Base-by-base conservation (phyloP, 2,113 vertebrate species). In the Dasypus novemcinctus region DNA sequence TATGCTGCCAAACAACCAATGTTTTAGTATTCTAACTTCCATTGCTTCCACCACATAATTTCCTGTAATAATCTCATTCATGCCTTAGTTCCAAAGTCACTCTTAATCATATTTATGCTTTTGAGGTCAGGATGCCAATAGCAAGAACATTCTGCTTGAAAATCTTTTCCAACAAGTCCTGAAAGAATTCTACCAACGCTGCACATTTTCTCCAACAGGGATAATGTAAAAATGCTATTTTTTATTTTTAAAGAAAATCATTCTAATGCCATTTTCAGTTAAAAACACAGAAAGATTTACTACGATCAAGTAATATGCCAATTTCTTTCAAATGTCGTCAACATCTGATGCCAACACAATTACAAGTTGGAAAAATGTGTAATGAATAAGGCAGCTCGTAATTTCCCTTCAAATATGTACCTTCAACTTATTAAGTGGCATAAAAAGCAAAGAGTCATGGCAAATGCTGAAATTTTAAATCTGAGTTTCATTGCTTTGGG, bases 381-480 rank as follows among this genome's bases (percentile, higher is more conserved):
- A 93, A 97, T 91, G 96, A 95, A 83, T 64, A 86, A 93, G 91
- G 97, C 94, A 89, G 96, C 87, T 95, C 94, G 95, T 93, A 96
- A 96, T 94, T 97, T 96, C 91, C 96, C 94, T 23, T 27, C 38
- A 86, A 95, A 94, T 89, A 79, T 89, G 63, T 83, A 95, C 0
- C 83, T 71, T 97, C 90, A 87, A 93, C 93, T 94, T 97, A 97
- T 94, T 94, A 95, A 94, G 89, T 92, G 90, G 95, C 95, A 95
- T 91, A 84, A 91, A 95, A 93, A 95, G 93, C 86, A 79, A 78
- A 81, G 63, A 69, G 82, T 75, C 82, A 72, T 38, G 57, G 95
- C 59, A 15, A 86, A 97, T 2, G 88, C 2, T 90, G 89, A 95
- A 94, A 95, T 68, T 89, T 93, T 82, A 64, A 80, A 74, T 92